Evolutionary conservation across 2,888 invertebrate genomes (phyloP).

Genomic region (Idaea dimidiata): DNA sequence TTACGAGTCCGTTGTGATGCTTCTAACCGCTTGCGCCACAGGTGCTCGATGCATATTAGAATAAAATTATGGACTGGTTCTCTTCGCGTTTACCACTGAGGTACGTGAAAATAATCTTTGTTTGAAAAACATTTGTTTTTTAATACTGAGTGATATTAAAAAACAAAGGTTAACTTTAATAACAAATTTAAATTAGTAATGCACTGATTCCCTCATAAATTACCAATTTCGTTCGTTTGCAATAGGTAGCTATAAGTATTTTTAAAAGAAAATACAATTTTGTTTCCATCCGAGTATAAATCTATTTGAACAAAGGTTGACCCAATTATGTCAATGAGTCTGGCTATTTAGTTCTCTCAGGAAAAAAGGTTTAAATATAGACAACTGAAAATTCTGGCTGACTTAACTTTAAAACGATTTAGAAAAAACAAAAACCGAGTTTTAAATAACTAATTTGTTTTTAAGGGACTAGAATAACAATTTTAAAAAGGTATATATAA

Average conservation of each 20-base stretch:
- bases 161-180: neutral
- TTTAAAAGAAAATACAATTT: neutral
- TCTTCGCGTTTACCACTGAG: no score
- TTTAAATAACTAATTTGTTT: no score
- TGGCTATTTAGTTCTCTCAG: neutral
- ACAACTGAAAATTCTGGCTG: neutral
- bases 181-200: neutral
- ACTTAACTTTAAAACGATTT: neutral
- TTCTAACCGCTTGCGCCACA: no score
- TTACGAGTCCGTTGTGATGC: no score
- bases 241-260: neutral
- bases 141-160: neutral
- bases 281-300: neutral
- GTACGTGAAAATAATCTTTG: no score
- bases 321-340: neutral
- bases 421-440: neutral
- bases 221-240: neutral
- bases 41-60: no score
- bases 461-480: no score
- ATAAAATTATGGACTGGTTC: no score
- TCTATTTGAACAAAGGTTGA: neutral
- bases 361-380: neutral
- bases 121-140: no score
- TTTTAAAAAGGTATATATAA: no score
- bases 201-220: neutral